phyloP scores from a whole-genome alignment of 2,888 invertebrate species.

The Aromia moschata region DNA sequence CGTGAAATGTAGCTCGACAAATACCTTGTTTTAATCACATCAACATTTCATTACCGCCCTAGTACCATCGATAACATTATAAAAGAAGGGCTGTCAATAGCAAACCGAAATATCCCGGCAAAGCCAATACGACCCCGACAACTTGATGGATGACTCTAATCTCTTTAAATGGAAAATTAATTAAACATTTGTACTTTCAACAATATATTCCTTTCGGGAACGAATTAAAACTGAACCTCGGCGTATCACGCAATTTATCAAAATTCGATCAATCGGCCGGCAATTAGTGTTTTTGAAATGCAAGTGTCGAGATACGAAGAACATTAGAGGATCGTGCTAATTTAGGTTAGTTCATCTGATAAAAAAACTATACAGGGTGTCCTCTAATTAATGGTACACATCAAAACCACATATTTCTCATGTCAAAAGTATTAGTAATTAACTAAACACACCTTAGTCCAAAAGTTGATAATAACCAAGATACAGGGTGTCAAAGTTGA shows the following conservation, averaged over 20 bases:
- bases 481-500: too few species aligned
- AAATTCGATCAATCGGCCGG: conserved; percentile 8
- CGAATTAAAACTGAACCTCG: conserved; percentile 6
- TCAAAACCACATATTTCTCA: too few species aligned
- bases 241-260: conserved; percentile 12
- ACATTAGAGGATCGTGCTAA: too few species aligned
- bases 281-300: neutral
- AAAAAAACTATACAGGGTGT: too few species aligned
- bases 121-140: conserved; percentile 24
- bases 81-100: conserved; percentile 37
- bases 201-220: conserved; percentile 22
- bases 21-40: conserved; percentile 24
- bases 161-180: conserved; percentile 43
- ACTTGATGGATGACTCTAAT: conserved; percentile 43
- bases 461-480: too few species aligned
- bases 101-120: conserved; percentile 30
- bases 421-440: too few species aligned
- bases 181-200: conserved; percentile 38
- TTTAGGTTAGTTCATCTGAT: too few species aligned
- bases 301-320: too few species aligned
- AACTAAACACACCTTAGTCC: too few species aligned
- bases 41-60: conserved; percentile 17
- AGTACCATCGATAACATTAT: conserved; percentile 32
- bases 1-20: conserved; percentile 17
- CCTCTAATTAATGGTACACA: too few species aligned